Evolutionary conservation across 2,888 invertebrate species (phyloP), one percentile per base, ranked within the genome.

Genomic region (Laothoe populi): DNA sequence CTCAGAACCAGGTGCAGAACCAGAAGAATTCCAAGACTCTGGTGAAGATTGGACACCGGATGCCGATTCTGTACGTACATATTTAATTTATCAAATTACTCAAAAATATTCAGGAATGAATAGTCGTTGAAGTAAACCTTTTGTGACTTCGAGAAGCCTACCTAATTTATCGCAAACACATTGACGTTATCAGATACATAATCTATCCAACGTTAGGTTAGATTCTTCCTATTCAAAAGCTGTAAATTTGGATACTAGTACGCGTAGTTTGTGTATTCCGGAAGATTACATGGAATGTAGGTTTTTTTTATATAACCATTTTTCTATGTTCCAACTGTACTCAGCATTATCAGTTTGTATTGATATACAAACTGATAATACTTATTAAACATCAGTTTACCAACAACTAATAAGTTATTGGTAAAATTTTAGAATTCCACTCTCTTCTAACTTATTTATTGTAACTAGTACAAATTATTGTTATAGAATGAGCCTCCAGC

Each of bases 1-100:
- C 31, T 92, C 92, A 7, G 92, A 90, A 75, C 85, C 80, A 66
- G 89, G 77, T 59, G 90, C 74, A 48, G 93, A 93, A 79, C 92
- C 92, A 67, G 93, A 93, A 88, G 93, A 93, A 74, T 93, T 93
- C 70, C 93, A 93, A 81, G 93, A 93, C 74, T 93, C 93, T 1
- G 93, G 93, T 49, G 93, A 93, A 83, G 93, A 93, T 83, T 93
- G 93, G 93, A 93, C 92, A 84, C 93, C 93, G 82, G 93, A 92
- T 75, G 93, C 92, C 76, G 92, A 91, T 83, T 72, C 91, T 78
- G 93, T 93, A 85, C 81, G 78, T 78, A 66, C 10, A 13, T 7
- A 4, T 53, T 66, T 46, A 66, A 65, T 63, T 61, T 63, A 16
- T 35, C 53, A 35, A 19, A 35, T 19, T 35, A 35, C 31, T 19